Percentiles rank a stretch among this genome's conserved stretches.
Conservation (phyloP, 2,113 vertebrate genomes). For the Macquaria australasica region DNA sequence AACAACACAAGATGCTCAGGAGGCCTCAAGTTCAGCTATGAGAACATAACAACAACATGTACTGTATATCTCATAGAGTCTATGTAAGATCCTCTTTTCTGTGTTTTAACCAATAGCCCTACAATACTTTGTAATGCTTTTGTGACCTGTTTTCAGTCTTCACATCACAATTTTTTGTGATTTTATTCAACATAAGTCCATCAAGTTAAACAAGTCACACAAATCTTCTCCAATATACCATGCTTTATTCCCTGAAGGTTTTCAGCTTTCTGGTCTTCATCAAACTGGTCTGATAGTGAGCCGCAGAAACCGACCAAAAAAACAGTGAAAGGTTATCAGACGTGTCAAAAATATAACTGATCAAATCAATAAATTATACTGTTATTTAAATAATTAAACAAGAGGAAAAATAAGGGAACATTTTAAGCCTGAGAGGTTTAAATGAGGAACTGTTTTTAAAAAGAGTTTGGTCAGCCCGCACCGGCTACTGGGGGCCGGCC, state of each 20-base stretch:
- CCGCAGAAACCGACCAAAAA: not conserved
- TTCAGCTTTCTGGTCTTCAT: not conserved
- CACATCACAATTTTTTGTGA: not conserved
- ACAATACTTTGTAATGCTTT: not conserved
- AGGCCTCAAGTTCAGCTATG: constrained; percentile 17
- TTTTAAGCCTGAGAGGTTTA: not conserved
- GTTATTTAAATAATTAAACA: not conserved
- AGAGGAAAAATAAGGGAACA: too few species aligned
- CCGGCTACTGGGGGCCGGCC: too few species aligned
- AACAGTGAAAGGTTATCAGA: not conserved
- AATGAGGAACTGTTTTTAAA: not conserved
- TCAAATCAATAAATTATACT: not conserved
- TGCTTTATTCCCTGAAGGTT: not conserved
- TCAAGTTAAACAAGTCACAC: not conserved
- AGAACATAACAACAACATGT: not conserved
- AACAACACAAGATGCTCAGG: constrained; percentile 56
- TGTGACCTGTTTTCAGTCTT: not conserved
- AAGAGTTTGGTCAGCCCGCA: too few species aligned
- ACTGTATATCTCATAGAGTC: not conserved
- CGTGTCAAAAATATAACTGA: not conserved
- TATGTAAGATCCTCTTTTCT: not conserved
- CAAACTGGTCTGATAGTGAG: not conserved
- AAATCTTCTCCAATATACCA: not conserved
- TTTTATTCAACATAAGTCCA: not conserved
- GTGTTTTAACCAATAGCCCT: not conserved